These are phyloP conservation scores for Ptychobarbus kaznakovi DNA, from an alignment of 2,797 vertebrate genomes.

Conservation along the genomic window DNA sequence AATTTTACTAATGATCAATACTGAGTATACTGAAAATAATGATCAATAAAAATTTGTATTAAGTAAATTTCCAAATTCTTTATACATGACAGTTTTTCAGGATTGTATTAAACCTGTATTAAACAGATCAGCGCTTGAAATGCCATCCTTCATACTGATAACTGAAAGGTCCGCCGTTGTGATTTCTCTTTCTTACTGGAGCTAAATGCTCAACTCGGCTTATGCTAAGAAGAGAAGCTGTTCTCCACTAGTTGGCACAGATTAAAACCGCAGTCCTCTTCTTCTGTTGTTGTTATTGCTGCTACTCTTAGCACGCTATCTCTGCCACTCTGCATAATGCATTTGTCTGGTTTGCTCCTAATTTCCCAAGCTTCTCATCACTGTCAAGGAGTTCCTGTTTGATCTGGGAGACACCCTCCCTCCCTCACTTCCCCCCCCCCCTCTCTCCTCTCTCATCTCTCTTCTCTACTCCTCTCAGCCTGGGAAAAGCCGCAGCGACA, in stretches of 20 bases:
- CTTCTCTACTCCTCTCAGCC: no score
- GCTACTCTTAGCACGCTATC: conserved; percentile 36
- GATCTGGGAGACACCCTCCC: conserved; percentile 67
- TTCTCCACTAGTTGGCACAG: conserved; percentile 34
- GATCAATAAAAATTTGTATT: no score
- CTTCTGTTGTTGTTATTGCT: conserved; percentile 39
- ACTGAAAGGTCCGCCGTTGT: background rate
- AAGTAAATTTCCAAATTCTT: no score
- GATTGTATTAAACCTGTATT: background rate
- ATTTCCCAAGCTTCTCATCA: conserved; percentile 60
- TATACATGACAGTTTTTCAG: no score
- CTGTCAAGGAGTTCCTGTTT: conserved; percentile 65
- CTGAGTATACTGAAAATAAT: no score
- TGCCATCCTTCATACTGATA: background rate
- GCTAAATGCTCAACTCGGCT: background rate
- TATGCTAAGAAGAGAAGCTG: background rate
- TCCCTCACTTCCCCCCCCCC: background rate
- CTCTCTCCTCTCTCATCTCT: no score
- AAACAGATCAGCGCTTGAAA: background rate
- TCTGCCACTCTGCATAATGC: conserved; percentile 57
- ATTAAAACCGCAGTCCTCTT: conserved; percentile 24
- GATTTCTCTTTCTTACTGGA: background rate
- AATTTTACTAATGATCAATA: no score
- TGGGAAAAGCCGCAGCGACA: conserved; percentile 58
- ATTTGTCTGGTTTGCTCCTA: conserved; percentile 60